phyloP scores from a whole-genome alignment of 2,113 vertebrate genomes.

The Amblyornis subalaris region DNA sequence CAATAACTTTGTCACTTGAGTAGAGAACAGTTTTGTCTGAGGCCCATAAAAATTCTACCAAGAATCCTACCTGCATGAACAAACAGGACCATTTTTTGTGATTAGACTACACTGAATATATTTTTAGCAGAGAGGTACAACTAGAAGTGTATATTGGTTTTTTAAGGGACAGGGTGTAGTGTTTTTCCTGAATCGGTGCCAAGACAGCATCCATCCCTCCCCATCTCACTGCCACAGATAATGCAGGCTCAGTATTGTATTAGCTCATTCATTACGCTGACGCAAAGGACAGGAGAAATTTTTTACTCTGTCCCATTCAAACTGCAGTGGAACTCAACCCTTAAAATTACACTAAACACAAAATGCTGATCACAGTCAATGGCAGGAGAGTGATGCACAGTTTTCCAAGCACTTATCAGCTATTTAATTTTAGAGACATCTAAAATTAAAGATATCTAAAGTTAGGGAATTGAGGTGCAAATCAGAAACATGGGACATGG shows the following conservation, averaged over 20 bases:
- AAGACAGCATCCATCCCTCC: background rate
- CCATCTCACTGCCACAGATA: background rate
- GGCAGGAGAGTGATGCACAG: background rate
- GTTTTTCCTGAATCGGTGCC: accelerated
- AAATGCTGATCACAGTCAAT: background rate
- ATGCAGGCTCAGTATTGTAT: background rate
- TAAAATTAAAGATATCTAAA: background rate
- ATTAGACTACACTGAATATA: background rate
- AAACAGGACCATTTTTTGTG: background rate
- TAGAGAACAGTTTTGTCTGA: background rate
- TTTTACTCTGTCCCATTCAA: background rate
- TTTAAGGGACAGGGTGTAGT: background rate
- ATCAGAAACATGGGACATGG: background rate
- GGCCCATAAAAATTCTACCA: background rate
- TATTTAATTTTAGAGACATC: background rate
- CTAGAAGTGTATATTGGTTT: background rate
- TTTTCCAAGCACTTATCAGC: background rate
- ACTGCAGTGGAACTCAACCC: background rate
- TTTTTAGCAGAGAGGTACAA: background rate
- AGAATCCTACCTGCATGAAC: background rate
- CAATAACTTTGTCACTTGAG: background rate
- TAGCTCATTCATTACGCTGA: background rate
- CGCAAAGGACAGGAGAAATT: background rate
- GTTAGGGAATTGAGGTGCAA: background rate
- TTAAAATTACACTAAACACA: background rate